Evolutionary conservation across 1,140 invertebrate genomes (phyloP), one percentile per base, ranked within the genome.

Genomic region (Apis cerana): DNA sequence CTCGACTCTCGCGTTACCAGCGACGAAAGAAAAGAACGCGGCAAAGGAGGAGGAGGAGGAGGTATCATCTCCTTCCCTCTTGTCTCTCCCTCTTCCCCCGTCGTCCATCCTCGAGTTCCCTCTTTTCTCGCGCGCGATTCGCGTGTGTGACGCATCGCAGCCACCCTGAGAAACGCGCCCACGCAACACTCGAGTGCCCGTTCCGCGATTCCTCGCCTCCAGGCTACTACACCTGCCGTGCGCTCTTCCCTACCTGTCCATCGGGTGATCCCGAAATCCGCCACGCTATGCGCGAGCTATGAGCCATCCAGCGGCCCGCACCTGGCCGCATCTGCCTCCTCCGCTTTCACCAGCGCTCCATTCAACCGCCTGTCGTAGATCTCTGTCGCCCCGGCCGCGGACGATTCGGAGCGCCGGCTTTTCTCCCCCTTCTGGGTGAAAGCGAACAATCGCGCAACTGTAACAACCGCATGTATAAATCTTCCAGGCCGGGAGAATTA

Each of bases 151-250:
- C 91, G 92, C 89, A 92, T 92, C 91, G 86, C 86, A 92, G 85
- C 90, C 90, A 92, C 91, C 92, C 92, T 93, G 92, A 92, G 92
- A 93, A 93, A 92, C 84, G 88, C 92, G 91, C 92, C 92, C 90
- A 93, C 91, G 92, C 91, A 86, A 88, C 83, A 85, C 84, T 64
- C 88, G 70, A 80, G 86, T 43, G 33, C 85, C 88, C 77, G 74
- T 80, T 78, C 85, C 72, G 89, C 88, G 89, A 91, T 91, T 91
- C 88, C 80, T 90, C 89, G 89, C 90, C 89, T 89, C 71, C 90
- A 90, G 90, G 91, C 90, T 92, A 88, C 90, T 92, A 89, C 91
- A 93, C 92, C 92, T 92, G 92, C 86, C 83, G 80, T 5, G 33
- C 33, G 33, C 33, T 33, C 33, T 2, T 33, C 33, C 33, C 82